Percentiles rank a stretch among this genome's conserved stretches.
Evolutionary conservation across 2,888 invertebrate genomes (phyloP).

Genomic region (Melieria picta): DNA sequence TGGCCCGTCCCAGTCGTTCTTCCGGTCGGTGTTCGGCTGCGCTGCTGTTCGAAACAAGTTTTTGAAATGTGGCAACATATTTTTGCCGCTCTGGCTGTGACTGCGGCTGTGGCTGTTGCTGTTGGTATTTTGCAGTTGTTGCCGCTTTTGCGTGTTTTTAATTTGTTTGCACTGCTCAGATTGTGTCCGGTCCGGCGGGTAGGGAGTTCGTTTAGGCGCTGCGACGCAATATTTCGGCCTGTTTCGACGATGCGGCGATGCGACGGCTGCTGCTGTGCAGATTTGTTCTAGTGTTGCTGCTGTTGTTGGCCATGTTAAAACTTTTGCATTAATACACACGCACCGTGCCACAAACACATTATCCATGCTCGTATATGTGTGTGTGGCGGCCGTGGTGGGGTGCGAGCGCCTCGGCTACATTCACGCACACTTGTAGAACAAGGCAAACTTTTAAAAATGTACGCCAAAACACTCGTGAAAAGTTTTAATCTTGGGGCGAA

Average conservation of each 20-base stretch:
- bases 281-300: neutral
- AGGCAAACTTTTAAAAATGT: conserved; percentile 28
- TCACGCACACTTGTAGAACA: conserved; percentile 20
- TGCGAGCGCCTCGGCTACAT: neutral
- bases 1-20: no score
- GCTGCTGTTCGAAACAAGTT: neutral
- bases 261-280: conserved; percentile 3
- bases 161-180: conserved; percentile 25
- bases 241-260: neutral
- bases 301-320: conserved; percentile 8
- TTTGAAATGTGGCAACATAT: conserved; percentile 5
- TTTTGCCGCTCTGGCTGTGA: neutral
- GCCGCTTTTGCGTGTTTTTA: conserved; percentile 9
- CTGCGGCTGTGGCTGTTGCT: neutral
- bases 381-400: neutral
- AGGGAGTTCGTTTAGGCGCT: neutral
- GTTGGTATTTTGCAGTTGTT: neutral
- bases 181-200: neutral
- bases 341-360: neutral
- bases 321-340: conserved; percentile 27
- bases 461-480: conserved; percentile 32
- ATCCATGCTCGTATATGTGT: conserved; percentile 1
- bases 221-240: conserved; percentile 4
- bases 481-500: conserved; percentile 59
- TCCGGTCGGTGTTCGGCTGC: no score